phyloP scores from a whole-genome alignment of 2,888 invertebrate genomes.

The Phytoseiulus persimilis region DNA sequence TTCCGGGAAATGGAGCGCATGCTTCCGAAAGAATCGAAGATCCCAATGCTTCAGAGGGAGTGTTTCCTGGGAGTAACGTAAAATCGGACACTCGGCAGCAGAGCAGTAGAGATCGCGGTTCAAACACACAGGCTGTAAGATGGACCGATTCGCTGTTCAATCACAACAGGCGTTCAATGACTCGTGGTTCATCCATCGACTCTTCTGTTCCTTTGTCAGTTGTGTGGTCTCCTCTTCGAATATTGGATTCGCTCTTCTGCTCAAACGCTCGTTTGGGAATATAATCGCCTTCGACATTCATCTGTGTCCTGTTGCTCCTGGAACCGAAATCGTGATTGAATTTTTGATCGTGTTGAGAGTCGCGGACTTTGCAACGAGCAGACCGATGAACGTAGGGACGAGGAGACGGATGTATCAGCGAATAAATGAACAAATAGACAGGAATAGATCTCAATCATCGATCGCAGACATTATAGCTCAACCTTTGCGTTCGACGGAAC shows the following conservation, averaged over 20 bases:
- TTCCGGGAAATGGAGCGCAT: no score
- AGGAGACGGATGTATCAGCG: neutral
- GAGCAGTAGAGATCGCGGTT: no score
- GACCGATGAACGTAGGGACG: neutral
- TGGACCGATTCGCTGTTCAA: neutral
- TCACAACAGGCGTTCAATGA: neutral
- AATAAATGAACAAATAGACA: neutral
- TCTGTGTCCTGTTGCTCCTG: neutral
- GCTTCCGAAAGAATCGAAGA: no score
- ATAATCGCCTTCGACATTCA: neutral
- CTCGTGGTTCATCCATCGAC: neutral
- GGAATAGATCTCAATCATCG: neutral
- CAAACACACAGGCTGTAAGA: no score
- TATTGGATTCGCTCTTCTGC: no score
- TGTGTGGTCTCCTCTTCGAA: neutral
- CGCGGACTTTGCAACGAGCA: neutral
- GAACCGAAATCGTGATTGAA: neutral
- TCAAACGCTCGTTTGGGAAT: no score
- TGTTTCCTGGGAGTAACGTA: no score
- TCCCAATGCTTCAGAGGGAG: no score
- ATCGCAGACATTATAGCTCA: neutral
- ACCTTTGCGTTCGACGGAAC: no score
- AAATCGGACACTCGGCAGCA: no score
- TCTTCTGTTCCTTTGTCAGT: neutral
- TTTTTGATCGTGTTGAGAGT: neutral